Evolutionary conservation across 2,888 invertebrate species (phyloP).

Genomic region (Apotomis turbidana): DNA sequence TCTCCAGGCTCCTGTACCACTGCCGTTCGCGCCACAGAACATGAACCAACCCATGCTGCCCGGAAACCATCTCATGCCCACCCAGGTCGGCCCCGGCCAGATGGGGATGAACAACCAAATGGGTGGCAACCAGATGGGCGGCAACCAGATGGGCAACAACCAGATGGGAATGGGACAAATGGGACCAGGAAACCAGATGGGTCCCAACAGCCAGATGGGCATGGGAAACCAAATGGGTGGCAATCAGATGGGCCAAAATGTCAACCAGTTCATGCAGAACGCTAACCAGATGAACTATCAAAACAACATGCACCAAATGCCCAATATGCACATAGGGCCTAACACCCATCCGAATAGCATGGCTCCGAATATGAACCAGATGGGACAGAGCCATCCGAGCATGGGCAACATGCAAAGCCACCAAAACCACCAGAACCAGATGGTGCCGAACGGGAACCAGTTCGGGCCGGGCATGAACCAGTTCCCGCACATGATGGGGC

Average conservation of each 20-base stretch:
- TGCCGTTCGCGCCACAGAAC: constrained; percentile 70
- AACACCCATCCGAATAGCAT: constrained; percentile 45
- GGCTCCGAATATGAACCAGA: constrained; percentile 47
- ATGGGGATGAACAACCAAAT: constrained; percentile 42
- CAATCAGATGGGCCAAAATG: constrained; percentile 46
- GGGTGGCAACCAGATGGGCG: constrained; percentile 49
- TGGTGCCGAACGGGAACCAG: constrained; percentile 69
- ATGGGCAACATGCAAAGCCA: constrained; percentile 48
- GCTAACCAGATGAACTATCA: constrained; percentile 33
- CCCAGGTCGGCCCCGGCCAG: constrained; percentile 58
- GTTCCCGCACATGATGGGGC: constrained; percentile 69
- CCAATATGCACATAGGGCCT: constrained; percentile 28
- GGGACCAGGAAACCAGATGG: constrained; percentile 48
- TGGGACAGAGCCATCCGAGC: constrained; percentile 48
- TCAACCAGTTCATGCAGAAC: constrained; percentile 44
- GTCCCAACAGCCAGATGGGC: constrained; percentile 44
- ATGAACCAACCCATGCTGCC: constrained; percentile 54
- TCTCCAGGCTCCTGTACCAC: constrained; percentile 70
- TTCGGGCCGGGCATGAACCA: constrained; percentile 67
- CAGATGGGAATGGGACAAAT: constrained; percentile 32
- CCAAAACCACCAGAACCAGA: constrained; percentile 50
- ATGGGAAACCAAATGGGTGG: constrained; percentile 57
- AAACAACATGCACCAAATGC: constrained; percentile 27
- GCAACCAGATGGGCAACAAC: constrained; percentile 44
- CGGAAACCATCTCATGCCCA: constrained; percentile 44